Percentiles rank a stretch among this genome's conserved stretches.
Evolutionary conservation across 2,797 vertebrate genomes (phyloP).

Genomic region (Coilia nasus): DNA sequence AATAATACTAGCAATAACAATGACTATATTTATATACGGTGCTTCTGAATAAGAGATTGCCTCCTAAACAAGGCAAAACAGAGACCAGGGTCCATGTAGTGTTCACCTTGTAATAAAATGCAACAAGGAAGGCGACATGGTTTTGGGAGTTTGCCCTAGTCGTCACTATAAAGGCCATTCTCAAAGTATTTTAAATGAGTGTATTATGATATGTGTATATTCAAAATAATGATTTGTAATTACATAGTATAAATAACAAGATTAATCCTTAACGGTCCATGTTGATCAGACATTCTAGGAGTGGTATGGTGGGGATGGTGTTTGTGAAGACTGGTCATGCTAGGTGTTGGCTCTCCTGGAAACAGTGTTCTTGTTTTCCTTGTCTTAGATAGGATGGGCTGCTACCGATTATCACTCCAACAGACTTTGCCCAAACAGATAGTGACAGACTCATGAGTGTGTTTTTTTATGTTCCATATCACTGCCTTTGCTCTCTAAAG

Average conservation of each 20-base stretch:
- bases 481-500: slow-evolving; percentile 27
- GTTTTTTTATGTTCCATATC: slow-evolving; percentile 34
- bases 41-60: too few relatives aligned
- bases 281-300: too few relatives aligned
- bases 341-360: slow-evolving; percentile 45
- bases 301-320: background rate
- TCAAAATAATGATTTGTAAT: background rate
- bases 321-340: slow-evolving; percentile 59
- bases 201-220: background rate
- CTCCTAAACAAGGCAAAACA: background rate
- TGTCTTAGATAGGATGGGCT: slow-evolving; percentile 33
- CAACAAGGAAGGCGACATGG: background rate
- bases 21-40: too few relatives aligned
- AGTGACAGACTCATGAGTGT: slow-evolving; percentile 46
- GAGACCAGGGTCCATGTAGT: background rate
- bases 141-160: background rate
- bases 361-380: slow-evolving; percentile 55
- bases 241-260: too few relatives aligned
- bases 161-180: background rate
- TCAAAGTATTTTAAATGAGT: background rate
- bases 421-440: slow-evolving; percentile 73
- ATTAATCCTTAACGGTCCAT: too few relatives aligned
- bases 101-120: background rate
- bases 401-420: background rate
- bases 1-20: too few relatives aligned